A percentile compares a stretch with the other conserved stretches of the same genome.
phyloP scores from a whole-genome alignment of 2,113 vertebrate species.

The Prunella himalayana region DNA sequence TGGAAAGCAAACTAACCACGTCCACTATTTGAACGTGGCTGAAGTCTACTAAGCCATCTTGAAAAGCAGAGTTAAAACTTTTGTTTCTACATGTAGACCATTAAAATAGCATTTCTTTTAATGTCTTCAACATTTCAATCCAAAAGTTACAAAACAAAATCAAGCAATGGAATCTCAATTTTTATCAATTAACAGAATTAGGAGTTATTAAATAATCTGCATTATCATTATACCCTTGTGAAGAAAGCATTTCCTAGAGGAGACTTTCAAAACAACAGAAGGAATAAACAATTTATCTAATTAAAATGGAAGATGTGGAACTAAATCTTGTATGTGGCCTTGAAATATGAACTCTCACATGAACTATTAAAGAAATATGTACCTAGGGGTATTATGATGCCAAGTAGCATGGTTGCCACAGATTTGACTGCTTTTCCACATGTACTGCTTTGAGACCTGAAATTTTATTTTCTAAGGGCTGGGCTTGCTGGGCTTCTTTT shows the following conservation, averaged over 20 bases:
- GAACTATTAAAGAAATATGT: not conserved
- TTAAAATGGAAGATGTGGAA: not conserved
- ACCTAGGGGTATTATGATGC: not conserved
- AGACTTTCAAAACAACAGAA: not conserved
- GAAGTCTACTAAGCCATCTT: not conserved
- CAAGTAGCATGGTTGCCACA: not conserved
- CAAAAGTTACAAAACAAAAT: not conserved
- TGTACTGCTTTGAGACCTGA: not conserved
- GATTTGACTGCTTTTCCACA: not conserved
- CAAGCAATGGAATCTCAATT: not conserved
- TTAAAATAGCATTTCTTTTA: not conserved
- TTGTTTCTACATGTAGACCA: not conserved
- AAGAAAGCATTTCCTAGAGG: not conserved
- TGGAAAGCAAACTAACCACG: not conserved
- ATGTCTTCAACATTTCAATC: not conserved
- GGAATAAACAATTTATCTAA: not conserved
- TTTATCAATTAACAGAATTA: not conserved
- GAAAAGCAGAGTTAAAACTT: not conserved
- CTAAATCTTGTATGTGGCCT: not conserved
- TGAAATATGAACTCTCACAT: not conserved
- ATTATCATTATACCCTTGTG: not conserved
- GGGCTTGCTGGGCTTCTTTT: not conserved
- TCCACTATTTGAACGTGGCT: not conserved
- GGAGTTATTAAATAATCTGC: not conserved
- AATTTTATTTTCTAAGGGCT: not conserved